Evolutionary conservation across 2,113 vertebrate genomes (phyloP).

Genomic region (Columbina picui): DNA sequence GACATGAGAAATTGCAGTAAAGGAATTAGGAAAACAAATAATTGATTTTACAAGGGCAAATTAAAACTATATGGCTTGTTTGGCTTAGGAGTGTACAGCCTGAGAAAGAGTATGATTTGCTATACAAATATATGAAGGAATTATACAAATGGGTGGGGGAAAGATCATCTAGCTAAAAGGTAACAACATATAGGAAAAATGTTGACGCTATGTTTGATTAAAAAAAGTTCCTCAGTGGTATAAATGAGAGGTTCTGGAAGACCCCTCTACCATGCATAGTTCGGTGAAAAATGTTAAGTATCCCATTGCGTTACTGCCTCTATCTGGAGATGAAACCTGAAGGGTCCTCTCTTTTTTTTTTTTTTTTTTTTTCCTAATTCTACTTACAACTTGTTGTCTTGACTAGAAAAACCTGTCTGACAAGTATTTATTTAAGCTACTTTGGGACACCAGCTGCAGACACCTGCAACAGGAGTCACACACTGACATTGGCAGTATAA

Average conservation of each 20-base stretch:
- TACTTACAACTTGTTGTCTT: background rate
- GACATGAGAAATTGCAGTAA: background rate
- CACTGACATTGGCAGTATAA: background rate
- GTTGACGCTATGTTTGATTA: background rate
- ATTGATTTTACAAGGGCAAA: background rate
- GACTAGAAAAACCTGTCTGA: fast-evolving
- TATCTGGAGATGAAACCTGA: background rate
- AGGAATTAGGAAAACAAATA: background rate
- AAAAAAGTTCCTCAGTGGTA: background rate
- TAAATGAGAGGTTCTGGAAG: background rate
- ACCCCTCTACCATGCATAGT: background rate
- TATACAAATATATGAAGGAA: background rate
- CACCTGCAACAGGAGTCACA: background rate
- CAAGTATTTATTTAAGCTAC: background rate
- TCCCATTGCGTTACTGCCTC: background rate
- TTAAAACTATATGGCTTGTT: background rate
- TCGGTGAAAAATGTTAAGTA: background rate
- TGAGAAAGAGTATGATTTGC: background rate
- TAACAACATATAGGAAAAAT: background rate
- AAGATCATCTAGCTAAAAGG: background rate
- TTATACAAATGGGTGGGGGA: background rate
- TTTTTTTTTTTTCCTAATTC: background rate
- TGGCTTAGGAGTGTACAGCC: background rate
- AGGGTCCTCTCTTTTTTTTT: background rate
- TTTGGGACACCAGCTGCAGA: fast-evolving